A percentile compares a stretch with the other conserved stretches of the same genome.
Conservation (phyloP, 2,113 vertebrate genomes). For the Onychostoma macrolepis region DNA sequence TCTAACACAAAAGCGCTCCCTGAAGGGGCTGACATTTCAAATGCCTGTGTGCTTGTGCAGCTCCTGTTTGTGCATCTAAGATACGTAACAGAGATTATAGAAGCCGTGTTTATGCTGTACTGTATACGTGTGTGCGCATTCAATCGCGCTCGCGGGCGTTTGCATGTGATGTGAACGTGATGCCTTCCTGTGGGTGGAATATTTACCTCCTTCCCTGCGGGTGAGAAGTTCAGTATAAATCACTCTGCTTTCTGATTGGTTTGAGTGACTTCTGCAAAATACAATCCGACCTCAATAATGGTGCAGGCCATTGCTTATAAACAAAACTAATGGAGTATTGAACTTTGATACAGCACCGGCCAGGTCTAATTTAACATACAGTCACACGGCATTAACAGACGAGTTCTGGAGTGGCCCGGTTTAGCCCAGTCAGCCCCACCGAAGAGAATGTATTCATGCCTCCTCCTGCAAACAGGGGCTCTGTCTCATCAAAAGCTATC, state of each 20-base stretch:
- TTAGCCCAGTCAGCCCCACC: conserved; percentile 41
- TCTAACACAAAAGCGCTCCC: conserved; percentile 23
- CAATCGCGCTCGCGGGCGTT: not conserved
- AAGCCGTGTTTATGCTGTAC: not conserved
- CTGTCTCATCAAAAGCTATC: conserved; percentile 56
- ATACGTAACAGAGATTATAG: conserved; percentile 19
- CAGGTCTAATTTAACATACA: conserved; percentile 54
- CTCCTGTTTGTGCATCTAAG: not conserved
- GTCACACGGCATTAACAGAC: conserved; percentile 32
- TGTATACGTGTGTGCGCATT: not conserved
- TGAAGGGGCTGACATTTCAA: conserved; percentile 53
- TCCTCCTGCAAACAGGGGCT: conserved; percentile 28
- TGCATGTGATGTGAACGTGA: conserved; percentile 39
- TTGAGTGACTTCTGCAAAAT: conserved; percentile 52
- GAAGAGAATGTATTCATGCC: conserved; percentile 53
- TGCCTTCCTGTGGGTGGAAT: conserved; percentile 48
- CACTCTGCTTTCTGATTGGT: conserved; percentile 57
- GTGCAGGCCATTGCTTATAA: conserved; percentile 51
- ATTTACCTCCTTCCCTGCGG: conserved; percentile 51
- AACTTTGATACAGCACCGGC: conserved; percentile 59
- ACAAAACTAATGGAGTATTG: conserved; percentile 63
- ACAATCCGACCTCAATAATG: conserved; percentile 56
- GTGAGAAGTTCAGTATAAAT: conserved; percentile 56
- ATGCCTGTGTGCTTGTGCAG: conserved; percentile 20
- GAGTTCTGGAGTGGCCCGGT: not conserved